Conservation (phyloP, 2,888 invertebrate species). For the Xanthia icteritia region DNA sequence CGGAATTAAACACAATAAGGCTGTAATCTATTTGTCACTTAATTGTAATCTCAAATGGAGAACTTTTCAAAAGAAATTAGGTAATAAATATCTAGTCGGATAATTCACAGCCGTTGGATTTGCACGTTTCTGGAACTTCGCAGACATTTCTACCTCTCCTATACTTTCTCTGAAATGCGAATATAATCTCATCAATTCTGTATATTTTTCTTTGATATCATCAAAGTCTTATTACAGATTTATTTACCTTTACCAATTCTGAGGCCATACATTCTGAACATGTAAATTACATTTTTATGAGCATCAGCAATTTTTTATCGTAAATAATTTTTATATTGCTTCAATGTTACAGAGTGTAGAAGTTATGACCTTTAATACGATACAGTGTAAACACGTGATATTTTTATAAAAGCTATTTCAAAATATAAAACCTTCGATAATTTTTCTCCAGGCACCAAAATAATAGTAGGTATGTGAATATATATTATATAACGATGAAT, state of each 20-base stretch:
- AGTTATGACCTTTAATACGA: slow-evolving; percentile 14
- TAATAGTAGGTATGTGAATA: not conserved
- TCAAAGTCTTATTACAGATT: slow-evolving; percentile 52
- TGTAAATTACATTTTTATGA: slow-evolving; percentile 41
- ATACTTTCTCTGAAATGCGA: slow-evolving; percentile 22
- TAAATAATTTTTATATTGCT: slow-evolving; percentile 14
- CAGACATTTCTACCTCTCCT: slow-evolving; percentile 27
- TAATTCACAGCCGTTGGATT: slow-evolving; percentile 37
- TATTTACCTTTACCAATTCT: slow-evolving; percentile 56
- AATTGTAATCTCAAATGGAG: slow-evolving; percentile 30
- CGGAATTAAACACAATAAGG: slow-evolving; percentile 39
- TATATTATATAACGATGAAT: not conserved
- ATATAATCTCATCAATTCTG: slow-evolving; percentile 46
- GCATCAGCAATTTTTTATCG: slow-evolving; percentile 22
- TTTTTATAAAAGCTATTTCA: not conserved
- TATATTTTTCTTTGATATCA: slow-evolving; percentile 53
- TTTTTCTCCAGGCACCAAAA: not conserved
- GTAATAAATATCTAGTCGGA: slow-evolving; percentile 30
- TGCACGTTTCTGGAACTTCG: slow-evolving; percentile 28
- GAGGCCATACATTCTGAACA: slow-evolving; percentile 33
- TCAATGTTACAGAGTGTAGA: slow-evolving; percentile 10
- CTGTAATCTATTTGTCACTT: slow-evolving; percentile 31
- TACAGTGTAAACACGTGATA: not conserved
- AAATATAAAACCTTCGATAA: not conserved
- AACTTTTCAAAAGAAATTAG: slow-evolving; percentile 29